Base-by-base conservation (phyloP, 2,888 invertebrate genomes). In the Pristionchus fissidentatus region DNA sequence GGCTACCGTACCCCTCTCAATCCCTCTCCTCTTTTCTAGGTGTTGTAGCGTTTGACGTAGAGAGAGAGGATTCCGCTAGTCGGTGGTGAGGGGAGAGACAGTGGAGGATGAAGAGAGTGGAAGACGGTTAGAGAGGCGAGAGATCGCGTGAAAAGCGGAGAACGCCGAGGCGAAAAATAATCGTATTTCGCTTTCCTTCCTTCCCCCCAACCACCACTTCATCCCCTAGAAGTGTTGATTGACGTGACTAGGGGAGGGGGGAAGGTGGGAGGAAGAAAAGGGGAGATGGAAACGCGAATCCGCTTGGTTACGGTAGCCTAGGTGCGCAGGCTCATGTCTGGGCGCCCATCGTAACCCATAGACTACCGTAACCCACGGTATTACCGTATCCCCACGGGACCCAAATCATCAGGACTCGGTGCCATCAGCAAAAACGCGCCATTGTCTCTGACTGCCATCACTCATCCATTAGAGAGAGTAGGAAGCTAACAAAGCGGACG, bases 191-290 rank as follows among this genome's bases (percentile, higher is more conserved):
- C 75, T 73, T 26, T 26, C 49, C 29, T 41, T 43, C 73, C 43
- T 41, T 41, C 41, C 19, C 49, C 19, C 19, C 49, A 15, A 15
- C 49, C 73, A 15, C 49, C 49, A 49, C 75, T 77, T 77, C 75
- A 46, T 75, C 75, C 32, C 49, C 19, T 49, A 13, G 41, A 43
- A 73, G 75, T 77, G 75, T 77, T 77, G 75, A 77, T 49, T 77
- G 75, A 49, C 75, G 32, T 29, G 8, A 75, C 43, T 8, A 32
- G 32, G 41, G 29, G 49, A 22, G 46, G 49, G 49, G 22, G 41
- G n/a, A 43, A 38, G 70, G 41, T 10, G 41, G 70, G 8, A 8
- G 22, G 13, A 35, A 35, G 66, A 66, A 38, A 66, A 3, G 60
- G 60, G n/a, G 60, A 60, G 73, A 10, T 32, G 41, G 35, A 32